phyloP scores from a whole-genome alignment of 2,113 vertebrate species.

The Alligator sinensis region DNA sequence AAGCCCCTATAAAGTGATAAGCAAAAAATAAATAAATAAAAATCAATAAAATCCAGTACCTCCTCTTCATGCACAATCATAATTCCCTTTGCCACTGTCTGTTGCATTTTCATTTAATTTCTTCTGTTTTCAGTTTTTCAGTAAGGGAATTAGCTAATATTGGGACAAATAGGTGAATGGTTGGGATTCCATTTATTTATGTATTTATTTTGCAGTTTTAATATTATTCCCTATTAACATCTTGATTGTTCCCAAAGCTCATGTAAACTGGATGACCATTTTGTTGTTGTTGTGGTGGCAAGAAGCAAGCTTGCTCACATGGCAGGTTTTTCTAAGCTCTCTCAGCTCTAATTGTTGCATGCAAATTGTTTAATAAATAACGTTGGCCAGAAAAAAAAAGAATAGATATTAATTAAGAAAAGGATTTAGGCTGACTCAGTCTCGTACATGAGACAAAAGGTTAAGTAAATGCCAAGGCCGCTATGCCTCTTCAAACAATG shows the following conservation, averaged over 20 bases:
- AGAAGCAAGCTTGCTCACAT: constrained; percentile 30
- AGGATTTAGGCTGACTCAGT: constrained; percentile 96
- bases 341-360: constrained; percentile 79
- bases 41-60: not conserved
- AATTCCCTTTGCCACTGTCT: not conserved
- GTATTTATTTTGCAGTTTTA: not conserved
- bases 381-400: constrained; percentile 76
- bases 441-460: constrained; percentile 98
- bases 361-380: constrained; percentile 88
- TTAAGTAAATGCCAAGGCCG: constrained; percentile 99
- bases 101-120: constrained; percentile 10
- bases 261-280: constrained; percentile 44
- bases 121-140: constrained; percentile 9
- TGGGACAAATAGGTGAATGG: constrained; percentile 8
- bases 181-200: not conserved
- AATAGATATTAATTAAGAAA: constrained; percentile 99
- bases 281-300: not conserved
- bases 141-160: constrained; percentile 11
- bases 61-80: constrained; percentile 18
- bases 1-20: not conserved
- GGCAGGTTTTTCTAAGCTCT: constrained; percentile 66
- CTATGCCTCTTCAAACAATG: constrained; percentile 99
- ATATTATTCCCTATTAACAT: not conserved
- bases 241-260: constrained; percentile 7
- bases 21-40: not conserved